These are phyloP conservation scores for Tetragnatha montana DNA, from an alignment of 2,888 invertebrate genomes.

Conservation along the genomic window DNA sequence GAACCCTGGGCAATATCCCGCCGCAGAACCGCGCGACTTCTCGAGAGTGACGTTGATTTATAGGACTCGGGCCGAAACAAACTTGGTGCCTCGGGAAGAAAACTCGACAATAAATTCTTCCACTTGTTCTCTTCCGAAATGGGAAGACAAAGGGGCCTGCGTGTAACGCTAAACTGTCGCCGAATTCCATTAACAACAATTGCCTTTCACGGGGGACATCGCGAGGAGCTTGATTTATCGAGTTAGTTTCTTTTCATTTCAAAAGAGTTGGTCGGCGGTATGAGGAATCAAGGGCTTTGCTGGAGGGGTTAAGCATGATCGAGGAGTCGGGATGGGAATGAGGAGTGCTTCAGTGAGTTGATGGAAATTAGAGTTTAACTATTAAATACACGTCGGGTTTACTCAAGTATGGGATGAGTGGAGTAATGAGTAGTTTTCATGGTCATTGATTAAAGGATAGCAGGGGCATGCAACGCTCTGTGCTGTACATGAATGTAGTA, in stretches of 20 bases:
- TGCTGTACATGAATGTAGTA: too few relatives aligned
- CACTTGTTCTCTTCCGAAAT: conserved; percentile 16
- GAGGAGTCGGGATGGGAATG: background rate
- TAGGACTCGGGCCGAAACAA: conserved; percentile 26
- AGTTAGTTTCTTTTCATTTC: conserved; percentile 48
- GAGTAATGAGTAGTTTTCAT: background rate
- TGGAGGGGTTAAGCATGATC: too few relatives aligned
- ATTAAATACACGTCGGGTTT: background rate
- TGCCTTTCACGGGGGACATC: conserved; percentile 45
- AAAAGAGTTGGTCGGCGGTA: conserved; percentile 10
- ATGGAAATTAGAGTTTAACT: too few relatives aligned
- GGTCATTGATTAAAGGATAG: too few relatives aligned
- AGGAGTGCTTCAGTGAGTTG: background rate
- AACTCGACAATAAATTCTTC: conserved; percentile 57
- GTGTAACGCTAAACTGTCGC: conserved; percentile 59
- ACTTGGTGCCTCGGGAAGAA: conserved; percentile 42
- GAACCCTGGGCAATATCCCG: too few relatives aligned
- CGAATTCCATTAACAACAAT: conserved; percentile 63
- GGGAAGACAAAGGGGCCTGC: conserved; percentile 34
- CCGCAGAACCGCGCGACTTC: conserved; percentile 2
- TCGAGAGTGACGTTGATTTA: conserved; percentile 49
- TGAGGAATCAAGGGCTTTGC: background rate
- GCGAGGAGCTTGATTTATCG: conserved; percentile 50
- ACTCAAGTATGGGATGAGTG: background rate
- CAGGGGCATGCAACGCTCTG: too few relatives aligned